Conservation (phyloP, 2,113 vertebrate species). For the mouse (Mus musculus) region DNA sequence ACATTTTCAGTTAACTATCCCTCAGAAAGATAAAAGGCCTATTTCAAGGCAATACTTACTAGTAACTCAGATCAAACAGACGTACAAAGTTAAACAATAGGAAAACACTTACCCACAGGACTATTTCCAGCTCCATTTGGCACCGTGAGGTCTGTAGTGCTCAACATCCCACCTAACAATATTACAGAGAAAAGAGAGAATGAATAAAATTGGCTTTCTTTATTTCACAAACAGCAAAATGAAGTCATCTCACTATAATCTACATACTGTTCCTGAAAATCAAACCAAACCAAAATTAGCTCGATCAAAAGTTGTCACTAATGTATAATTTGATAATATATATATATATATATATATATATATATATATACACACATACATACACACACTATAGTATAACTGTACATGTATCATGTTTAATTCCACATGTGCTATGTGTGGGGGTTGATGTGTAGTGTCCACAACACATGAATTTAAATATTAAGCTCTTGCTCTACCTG, state of each 20-base stretch:
- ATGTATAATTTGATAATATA: background rate
- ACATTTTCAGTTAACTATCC: background rate
- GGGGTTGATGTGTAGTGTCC: background rate
- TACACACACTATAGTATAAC: background rate
- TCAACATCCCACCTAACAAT: conserved; percentile 93
- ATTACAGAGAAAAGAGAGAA: conserved; percentile 46
- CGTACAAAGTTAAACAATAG: background rate
- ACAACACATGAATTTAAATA: background rate
- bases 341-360: background rate
- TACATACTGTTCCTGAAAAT: background rate
- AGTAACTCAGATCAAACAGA: background rate
- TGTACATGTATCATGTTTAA: background rate
- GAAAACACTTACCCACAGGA: conserved; percentile 91
- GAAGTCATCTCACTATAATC: background rate
- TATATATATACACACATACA: no score
- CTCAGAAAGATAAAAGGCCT: background rate
- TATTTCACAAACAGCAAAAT: background rate
- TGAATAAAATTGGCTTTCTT: background rate
- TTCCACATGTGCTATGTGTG: background rate
- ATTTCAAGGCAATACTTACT: background rate
- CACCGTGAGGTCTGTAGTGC: conserved; percentile 92
- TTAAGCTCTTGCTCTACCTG: background rate
- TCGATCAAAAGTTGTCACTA: background rate
- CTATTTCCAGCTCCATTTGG: conserved; percentile 93
- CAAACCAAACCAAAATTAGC: conserved; percentile 2